Evolutionary conservation across 2,888 invertebrate genomes (phyloP), one percentile per base, ranked within the genome.

Genomic region (Lordiphosa andalusiaca): DNA sequence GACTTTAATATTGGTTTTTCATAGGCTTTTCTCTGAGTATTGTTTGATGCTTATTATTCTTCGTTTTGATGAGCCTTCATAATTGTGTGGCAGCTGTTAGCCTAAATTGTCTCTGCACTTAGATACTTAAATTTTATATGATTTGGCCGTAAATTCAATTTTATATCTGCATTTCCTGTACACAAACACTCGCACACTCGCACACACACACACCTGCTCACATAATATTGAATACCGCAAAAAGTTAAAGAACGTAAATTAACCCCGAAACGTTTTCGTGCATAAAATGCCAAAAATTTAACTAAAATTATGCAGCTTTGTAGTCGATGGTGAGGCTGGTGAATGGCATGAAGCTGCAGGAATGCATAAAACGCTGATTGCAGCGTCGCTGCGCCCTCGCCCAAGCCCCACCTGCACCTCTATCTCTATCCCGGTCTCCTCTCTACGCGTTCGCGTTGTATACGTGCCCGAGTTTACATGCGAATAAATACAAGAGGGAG

Each of bases 241-340:
- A 30, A 30, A 30, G 9, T 30, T 30, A 7, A 30, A 30, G 30
- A 30, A 30, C 67, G 71, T 69, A 77, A 77, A 77, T 77, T 77
- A 80, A 80, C 77, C 77, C 67, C 74, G 63, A 77, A 77, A 80
- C 80, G 65, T 72, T 76, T 62, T 77, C 77, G 74, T 73, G 77
- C 77, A 77, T 76, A 69, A 77, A 80, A 80, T 73, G 69, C 61
- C 67, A 54, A 73, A 74, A 80, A 67, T 70, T 72, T 68, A 69
- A 67, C 80, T 66, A 61, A 74, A 77, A 73, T 80, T 70, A 77
- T 80, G 80, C 76, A 67, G 55, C 70, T 71, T 74, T 72, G 65
- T 77, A 51, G 35, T 25, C 13, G 39, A 16, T 33, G 12, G 35
- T 19, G 30, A 21, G 46, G 52, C 62, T 25, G 39, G 44, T 55